Conservation (phyloP, 2,113 vertebrate genomes). For the Regulus satrapa region DNA sequence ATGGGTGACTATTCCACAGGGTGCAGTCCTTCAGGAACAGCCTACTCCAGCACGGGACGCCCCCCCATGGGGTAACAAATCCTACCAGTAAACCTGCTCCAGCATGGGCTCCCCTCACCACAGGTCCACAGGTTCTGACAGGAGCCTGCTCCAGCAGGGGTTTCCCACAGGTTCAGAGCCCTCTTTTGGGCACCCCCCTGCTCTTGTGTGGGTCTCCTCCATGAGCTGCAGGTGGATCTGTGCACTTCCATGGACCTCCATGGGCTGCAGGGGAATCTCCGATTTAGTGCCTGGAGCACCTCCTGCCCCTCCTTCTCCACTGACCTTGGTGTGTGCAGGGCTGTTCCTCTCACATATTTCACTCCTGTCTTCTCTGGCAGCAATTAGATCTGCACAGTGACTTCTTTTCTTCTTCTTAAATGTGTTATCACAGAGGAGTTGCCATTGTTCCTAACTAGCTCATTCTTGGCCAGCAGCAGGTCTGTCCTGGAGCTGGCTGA, state of each 20-base stretch:
- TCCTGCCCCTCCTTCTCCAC: background rate
- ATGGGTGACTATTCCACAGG: background rate
- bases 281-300: fast-evolving
- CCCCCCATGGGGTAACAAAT: no score
- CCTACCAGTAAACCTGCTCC: background rate
- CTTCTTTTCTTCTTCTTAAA: background rate
- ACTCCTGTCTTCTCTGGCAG: fast-evolving
- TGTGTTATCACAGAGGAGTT: background rate
- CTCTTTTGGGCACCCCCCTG: background rate
- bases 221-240: background rate
- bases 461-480: background rate
- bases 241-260: background rate
- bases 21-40: background rate
- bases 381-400: background rate
- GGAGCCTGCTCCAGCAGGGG: background rate
- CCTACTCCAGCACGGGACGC: fast-evolving
- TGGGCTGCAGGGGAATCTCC: background rate
- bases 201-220: background rate
- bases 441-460: fast-evolving
- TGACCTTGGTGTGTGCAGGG: background rate
- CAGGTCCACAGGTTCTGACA: fast-evolving
- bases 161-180: background rate
- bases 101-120: background rate
- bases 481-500: background rate
- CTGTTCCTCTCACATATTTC: fast-evolving